phyloP scores from a whole-genome alignment of 2,113 vertebrate genomes.

The Indri indri region DNA sequence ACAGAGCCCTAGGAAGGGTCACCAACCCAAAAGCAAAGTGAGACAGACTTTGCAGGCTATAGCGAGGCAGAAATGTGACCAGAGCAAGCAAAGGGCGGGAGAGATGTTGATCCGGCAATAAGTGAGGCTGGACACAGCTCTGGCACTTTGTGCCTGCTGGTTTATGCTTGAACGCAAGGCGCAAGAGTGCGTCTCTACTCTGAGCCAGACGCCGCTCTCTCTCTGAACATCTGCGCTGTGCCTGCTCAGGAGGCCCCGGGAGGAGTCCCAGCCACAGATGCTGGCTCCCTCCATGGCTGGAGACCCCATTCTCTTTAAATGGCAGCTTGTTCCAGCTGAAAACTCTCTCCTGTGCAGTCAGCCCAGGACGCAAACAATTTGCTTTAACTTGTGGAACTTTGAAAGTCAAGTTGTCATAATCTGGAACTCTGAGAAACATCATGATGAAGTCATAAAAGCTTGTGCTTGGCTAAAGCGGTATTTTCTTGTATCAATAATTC shows the following conservation, averaged over 20 bases:
- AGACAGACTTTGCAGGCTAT: background rate
- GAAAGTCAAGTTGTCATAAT: background rate
- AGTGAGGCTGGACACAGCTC: background rate
- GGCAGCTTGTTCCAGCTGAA: background rate
- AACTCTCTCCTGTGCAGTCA: background rate
- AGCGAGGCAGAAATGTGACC: accelerated
- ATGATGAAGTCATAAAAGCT: constrained; percentile 6
- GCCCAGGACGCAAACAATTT: background rate
- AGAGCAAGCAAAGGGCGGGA: background rate
- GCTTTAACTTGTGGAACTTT: constrained; percentile 30
- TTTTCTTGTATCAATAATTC: background rate
- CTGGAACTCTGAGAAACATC: constrained; percentile 31
- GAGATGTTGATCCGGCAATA: background rate
- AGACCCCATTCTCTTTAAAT: background rate
- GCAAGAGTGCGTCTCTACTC: background rate
- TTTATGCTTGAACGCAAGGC: background rate
- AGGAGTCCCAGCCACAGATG: background rate
- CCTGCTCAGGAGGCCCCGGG: background rate
- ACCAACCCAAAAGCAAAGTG: background rate
- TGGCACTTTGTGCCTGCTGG: background rate
- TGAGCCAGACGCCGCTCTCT: background rate
- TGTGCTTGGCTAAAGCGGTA: background rate
- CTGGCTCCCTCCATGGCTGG: background rate
- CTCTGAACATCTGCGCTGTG: background rate
- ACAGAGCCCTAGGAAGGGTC: background rate